Base-by-base conservation (phyloP, 1,140 invertebrate species). In the Dendrolimus punctatus region DNA sequence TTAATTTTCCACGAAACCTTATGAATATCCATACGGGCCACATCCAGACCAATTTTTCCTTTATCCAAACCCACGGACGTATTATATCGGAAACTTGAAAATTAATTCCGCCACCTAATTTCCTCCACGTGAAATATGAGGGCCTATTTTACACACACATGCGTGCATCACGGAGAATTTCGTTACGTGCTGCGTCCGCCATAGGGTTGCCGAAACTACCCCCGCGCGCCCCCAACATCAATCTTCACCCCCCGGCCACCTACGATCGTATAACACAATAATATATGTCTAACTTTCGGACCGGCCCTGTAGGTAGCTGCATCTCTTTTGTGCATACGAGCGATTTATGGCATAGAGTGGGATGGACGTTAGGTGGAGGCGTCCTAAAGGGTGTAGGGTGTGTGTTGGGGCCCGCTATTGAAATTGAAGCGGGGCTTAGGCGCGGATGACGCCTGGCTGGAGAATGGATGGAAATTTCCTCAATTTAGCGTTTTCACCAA, bases 381-480 rank as follows among this genome's bases (percentile, higher is more conserved):
- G 81, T 83, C 80, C 82, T 81, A 85, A 83, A 83, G 82, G 79
- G 82, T 84, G 78, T 80, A 77, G 73, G 77, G 76, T 69, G 82
- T 83, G 58, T 85, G 82, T 80, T 57, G 75, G 80, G 71, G 82
- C 73, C 23, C 65, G 73, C 80, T 85, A 85, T 85, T 85, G 82
- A 85, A 85, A 85, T 85, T 85, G 82, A 85, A 84, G 82, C 82
- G 74, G 76, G 79, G 76, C 76, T 85, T 84, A 84, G 81, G 80
- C 81, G 80, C 76, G 82, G 82, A 85, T 85, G 82, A 85, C 80
- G 82, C 76, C 79, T 78, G 82, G 77, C 69, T 81, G 77, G 77
- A 85, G 82, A 85, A 85, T 83, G 80, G 82, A 85, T 85, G 82
- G 80, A 85, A 85, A 85, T 85, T 85, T 85, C 80, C 82, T 85